phyloP scores from a whole-genome alignment of 2,888 invertebrate species.

The Philereme vetulata region DNA sequence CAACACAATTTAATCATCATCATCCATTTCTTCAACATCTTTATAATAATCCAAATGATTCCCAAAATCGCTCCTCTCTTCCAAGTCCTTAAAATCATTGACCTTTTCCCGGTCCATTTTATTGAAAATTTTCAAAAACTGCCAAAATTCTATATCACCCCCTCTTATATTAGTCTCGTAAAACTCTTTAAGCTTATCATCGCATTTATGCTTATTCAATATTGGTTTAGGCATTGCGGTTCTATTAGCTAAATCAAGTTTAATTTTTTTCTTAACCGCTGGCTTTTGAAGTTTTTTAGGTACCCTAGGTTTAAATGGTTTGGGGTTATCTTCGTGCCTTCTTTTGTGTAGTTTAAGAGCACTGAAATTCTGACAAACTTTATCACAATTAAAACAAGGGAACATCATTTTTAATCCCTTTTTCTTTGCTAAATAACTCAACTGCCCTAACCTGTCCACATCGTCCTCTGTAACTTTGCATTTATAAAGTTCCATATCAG shows the following conservation, averaged over 20 bases:
- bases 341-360: constrained; percentile 64
- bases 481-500: constrained; percentile 39
- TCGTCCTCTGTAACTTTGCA: constrained; percentile 48
- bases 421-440: constrained; percentile 54
- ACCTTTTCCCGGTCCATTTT: constrained; percentile 65
- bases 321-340: constrained; percentile 60
- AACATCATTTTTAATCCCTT: constrained; percentile 58
- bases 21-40: constrained; percentile 1
- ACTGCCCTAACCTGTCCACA: constrained; percentile 52
- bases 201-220: constrained; percentile 65
- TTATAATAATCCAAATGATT: constrained; percentile 44
- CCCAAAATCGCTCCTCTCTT: constrained; percentile 59
- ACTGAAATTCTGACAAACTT: constrained; percentile 61
- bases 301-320: constrained; percentile 52
- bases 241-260: constrained; percentile 25
- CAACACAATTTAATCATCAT: not conserved
- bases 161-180: constrained; percentile 68
- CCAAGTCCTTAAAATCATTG: constrained; percentile 61
- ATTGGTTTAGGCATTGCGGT: constrained; percentile 51
- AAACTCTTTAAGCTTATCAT: constrained; percentile 61
- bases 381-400: constrained; percentile 66
- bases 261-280: constrained; percentile 37
- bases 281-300: constrained; percentile 41
- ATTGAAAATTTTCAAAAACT: constrained; percentile 72
- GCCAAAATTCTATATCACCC: constrained; percentile 71